A percentile compares a stretch with the other conserved stretches of the same genome.
These are phyloP conservation scores for Onychomys torridus DNA, from an alignment of 2,797 vertebrate genomes.

Conservation along the genomic window DNA sequence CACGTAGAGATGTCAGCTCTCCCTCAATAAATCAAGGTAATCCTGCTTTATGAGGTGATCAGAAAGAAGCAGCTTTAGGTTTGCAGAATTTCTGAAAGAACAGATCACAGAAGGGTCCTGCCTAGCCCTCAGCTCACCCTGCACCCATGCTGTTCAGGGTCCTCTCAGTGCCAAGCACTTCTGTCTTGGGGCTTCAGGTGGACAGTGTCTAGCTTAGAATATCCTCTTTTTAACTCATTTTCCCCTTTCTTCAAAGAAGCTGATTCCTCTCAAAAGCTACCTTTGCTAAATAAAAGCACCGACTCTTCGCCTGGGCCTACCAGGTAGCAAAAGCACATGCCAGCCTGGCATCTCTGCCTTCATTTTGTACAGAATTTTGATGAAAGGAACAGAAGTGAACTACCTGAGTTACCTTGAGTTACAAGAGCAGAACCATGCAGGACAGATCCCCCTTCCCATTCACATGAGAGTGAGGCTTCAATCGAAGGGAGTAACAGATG, in stretches of 20 bases:
- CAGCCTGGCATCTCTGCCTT: background rate
- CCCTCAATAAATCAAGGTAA: conserved; percentile 48
- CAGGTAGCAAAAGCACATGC: background rate
- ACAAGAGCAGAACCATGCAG: background rate
- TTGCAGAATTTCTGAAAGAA: conserved; percentile 75
- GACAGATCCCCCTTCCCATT: background rate
- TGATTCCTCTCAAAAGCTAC: background rate
- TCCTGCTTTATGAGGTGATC: conserved; percentile 80
- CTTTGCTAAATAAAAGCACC: background rate
- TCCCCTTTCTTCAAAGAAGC: background rate
- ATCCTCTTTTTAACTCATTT: background rate
- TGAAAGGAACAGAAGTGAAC: background rate
- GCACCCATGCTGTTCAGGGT: background rate
- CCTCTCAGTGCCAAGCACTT: background rate
- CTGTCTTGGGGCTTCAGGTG: background rate
- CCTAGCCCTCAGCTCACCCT: conserved; percentile 26
- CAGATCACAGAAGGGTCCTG: conserved; percentile 52
- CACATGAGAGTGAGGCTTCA: background rate
- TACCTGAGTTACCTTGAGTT: background rate
- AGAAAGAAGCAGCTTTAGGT: conserved; percentile 78
- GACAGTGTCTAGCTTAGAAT: background rate
- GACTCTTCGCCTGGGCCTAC: background rate
- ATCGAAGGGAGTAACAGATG: no score
- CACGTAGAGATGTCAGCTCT: conserved; percentile 75
- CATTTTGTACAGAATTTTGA: background rate